phyloP scores from a whole-genome alignment of 2,113 vertebrate genomes.

The Psammodynastes pulverulentus region DNA sequence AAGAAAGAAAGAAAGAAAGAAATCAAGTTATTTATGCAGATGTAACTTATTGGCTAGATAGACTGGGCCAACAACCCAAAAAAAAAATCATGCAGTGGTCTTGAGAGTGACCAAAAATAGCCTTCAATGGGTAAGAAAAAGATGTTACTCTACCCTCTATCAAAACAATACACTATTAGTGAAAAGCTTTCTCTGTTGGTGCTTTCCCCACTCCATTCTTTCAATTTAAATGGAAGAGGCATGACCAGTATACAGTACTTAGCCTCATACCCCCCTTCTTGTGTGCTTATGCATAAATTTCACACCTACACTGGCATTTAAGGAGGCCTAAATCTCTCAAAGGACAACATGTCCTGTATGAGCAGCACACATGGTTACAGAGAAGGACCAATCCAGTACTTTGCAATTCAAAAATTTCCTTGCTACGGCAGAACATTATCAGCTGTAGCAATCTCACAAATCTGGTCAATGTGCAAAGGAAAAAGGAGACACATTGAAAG shows the following conservation, averaged over 20 bases:
- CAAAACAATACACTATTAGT: neutral
- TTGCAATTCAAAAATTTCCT: neutral
- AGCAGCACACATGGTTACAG: neutral
- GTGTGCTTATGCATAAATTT: neutral
- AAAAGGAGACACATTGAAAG: neutral
- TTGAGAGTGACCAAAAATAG: neutral
- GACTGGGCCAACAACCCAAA: neutral
- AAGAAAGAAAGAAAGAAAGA: too few species aligned
- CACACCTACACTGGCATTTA: neutral
- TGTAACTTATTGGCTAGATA: neutral
- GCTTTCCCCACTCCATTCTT: neutral
- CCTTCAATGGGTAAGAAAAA: neutral
- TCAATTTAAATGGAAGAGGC: neutral
- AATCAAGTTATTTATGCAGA: neutral
- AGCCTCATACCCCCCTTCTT: neutral
- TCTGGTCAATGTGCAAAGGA: neutral
- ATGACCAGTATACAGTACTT: neutral
- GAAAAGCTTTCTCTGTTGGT: neutral
- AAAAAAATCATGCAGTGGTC: neutral
- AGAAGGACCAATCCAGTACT: neutral
- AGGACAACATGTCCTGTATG: neutral
- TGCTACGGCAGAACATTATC: neutral
- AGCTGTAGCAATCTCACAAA: neutral
- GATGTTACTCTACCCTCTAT: neutral
- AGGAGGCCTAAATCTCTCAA: neutral